Conservation (phyloP, 2,113 vertebrate species). For the Mormoops blainvillei region DNA sequence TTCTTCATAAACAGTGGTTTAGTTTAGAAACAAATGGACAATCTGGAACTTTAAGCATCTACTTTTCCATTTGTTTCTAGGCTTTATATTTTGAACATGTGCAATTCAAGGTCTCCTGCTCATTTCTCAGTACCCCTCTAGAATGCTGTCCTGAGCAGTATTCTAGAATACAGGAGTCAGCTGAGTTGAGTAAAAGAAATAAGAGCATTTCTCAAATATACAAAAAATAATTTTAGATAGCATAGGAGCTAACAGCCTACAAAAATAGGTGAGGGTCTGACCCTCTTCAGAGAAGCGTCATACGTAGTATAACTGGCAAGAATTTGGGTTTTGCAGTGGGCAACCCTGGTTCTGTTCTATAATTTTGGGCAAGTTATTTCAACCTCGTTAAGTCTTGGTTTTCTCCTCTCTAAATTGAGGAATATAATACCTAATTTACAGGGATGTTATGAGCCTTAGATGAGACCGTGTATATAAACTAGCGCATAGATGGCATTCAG, state of each 20-base stretch:
- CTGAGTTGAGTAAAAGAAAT: neutral
- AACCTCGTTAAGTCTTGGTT: neutral
- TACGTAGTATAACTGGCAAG: neutral
- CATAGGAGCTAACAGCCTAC: neutral
- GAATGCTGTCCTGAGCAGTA: neutral
- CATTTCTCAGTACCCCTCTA: neutral
- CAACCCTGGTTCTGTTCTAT: neutral
- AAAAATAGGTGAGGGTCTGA: neutral
- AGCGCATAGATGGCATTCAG: neutral
- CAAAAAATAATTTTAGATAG: neutral
- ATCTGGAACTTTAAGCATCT: neutral
- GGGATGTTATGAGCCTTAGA: neutral
- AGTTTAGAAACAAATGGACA: conserved; percentile 34
- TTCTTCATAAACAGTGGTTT: conserved; percentile 21
- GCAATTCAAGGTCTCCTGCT: neutral
- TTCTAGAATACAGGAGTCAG: neutral
- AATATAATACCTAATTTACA: neutral
- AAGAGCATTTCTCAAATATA: neutral
- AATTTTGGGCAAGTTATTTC: neutral
- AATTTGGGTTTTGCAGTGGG: neutral
- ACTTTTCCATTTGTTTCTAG: neutral
- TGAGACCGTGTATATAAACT: neutral
- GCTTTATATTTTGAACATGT: neutral
- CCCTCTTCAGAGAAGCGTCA: neutral
- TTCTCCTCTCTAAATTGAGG: neutral